Conservation (phyloP, 2,797 vertebrate species). For the Micropoecilia bifurca region DNA sequence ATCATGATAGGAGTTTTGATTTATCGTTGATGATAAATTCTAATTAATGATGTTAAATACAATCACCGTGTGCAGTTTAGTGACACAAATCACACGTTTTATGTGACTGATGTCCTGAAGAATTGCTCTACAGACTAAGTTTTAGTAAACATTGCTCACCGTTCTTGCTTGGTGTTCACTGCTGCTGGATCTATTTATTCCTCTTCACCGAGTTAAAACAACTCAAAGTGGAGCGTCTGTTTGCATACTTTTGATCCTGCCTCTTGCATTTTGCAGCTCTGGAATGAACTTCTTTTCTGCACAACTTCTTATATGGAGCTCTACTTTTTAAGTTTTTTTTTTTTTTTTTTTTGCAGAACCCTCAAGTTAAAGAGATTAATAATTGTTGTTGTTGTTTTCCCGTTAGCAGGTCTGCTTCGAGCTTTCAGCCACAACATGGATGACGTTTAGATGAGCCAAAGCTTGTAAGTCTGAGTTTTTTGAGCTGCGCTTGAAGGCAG, state of each 20-base stretch:
- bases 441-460: slow-evolving; percentile 18
- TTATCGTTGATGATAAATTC: too few species aligned
- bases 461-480: slow-evolving; percentile 4
- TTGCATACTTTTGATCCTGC: not conserved
- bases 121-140: not conserved
- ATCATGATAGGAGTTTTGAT: too few species aligned
- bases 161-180: not conserved
- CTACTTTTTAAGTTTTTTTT: not conserved
- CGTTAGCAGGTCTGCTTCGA: slow-evolving; percentile 19
- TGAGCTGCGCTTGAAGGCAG: slow-evolving; percentile 11
- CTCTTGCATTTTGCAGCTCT: not conserved
- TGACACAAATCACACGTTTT: too few species aligned
- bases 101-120: too few species aligned
- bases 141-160: not conserved
- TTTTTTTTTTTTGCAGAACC: not conserved
- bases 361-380: not conserved
- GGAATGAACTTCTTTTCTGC: not conserved
- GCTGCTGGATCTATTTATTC: not conserved
- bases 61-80: too few species aligned
- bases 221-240: not conserved
- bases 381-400: not conserved
- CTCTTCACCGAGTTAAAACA: not conserved
- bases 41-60: too few species aligned
- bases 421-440: not conserved
- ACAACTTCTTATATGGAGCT: not conserved